phyloP scores from a whole-genome alignment of 1,140 invertebrate genomes.

The Anoplophora glabripennis region DNA sequence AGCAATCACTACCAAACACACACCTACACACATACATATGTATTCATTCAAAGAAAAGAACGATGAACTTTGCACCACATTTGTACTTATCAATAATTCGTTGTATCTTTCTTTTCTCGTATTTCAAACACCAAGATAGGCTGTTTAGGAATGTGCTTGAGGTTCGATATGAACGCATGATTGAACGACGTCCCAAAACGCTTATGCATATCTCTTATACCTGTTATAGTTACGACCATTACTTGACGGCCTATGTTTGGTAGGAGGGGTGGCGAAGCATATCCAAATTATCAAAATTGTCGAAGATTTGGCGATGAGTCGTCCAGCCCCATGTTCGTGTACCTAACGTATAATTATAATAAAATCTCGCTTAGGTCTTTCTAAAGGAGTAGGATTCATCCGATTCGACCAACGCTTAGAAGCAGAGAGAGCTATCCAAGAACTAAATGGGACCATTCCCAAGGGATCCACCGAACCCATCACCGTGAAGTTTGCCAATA shows the following conservation, averaged over 20 bases:
- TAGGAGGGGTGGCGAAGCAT: background rate
- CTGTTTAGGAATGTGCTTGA: conserved; percentile 27
- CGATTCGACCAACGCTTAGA: conserved; percentile 97
- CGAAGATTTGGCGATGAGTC: too few species aligned
- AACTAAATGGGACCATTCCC: conserved; percentile 95
- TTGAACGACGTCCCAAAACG: background rate
- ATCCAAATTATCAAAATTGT: too few species aligned
- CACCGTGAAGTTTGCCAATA: conserved; percentile 99
- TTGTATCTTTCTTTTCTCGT: background rate
- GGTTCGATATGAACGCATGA: conserved; percentile 13
- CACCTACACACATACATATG: conserved; percentile 20
- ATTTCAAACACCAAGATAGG: conserved; percentile 18
- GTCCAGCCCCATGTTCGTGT: too few species aligned
- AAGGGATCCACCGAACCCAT: conserved; percentile 95
- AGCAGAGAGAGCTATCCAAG: conserved; percentile 96
- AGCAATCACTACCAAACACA: conserved; percentile 42
- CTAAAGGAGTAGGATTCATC: conserved; percentile 99
- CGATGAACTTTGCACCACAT: background rate
- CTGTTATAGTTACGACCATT: background rate
- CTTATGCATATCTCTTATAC: too few species aligned
- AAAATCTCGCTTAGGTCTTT: conserved; percentile 70
- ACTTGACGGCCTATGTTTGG: conserved; percentile 13
- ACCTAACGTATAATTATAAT: too few species aligned
- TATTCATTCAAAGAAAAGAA: conserved; percentile 5
- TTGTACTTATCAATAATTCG: conserved; percentile 9